These are phyloP conservation scores for Pipistrellus nathusii DNA, from an alignment of 2,797 vertebrate genomes.

Conservation along the genomic window DNA sequence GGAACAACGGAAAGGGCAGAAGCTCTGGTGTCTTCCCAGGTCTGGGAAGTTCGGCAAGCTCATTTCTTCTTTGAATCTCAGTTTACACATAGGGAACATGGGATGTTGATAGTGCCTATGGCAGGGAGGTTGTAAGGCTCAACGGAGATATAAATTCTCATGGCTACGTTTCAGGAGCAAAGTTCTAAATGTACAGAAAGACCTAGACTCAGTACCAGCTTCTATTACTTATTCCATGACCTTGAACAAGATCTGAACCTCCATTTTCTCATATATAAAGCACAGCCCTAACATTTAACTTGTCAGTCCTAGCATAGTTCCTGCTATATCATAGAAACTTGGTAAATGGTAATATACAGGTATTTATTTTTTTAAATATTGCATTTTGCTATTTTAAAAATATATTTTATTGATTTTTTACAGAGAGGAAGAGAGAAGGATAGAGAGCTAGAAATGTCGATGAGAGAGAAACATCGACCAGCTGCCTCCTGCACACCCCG, in stretches of 20 bases:
- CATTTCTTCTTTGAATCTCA: slow-evolving; percentile 51
- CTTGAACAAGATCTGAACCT: not conserved
- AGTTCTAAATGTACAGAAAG: not conserved
- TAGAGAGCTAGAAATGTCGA: too few species aligned
- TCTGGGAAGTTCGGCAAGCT: not conserved
- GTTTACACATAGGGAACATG: not conserved
- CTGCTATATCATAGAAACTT: slow-evolving; percentile 1
- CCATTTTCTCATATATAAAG: slow-evolving; percentile 27
- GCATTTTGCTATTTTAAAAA: too few species aligned
- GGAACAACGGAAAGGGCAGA: not conserved
- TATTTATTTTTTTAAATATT: not conserved
- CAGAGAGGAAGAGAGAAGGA: too few species aligned
- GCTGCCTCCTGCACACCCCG: too few species aligned
- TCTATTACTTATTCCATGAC: slow-evolving; percentile 6
- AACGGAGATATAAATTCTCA: not conserved
- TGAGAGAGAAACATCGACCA: too few species aligned
- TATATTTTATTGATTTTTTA: too few species aligned
- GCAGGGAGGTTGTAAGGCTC: not conserved
- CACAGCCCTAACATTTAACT: not conserved
- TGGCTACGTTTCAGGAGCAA: not conserved
- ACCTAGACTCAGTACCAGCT: not conserved
- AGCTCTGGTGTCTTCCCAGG: not conserved
- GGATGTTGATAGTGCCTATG: not conserved
- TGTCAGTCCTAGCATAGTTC: not conserved
- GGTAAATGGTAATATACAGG: not conserved